Percentiles rank a stretch among this genome's conserved stretches.
Evolutionary conservation across 2,797 vertebrate genomes (phyloP).

Genomic region (Zalophus californianus): DNA sequence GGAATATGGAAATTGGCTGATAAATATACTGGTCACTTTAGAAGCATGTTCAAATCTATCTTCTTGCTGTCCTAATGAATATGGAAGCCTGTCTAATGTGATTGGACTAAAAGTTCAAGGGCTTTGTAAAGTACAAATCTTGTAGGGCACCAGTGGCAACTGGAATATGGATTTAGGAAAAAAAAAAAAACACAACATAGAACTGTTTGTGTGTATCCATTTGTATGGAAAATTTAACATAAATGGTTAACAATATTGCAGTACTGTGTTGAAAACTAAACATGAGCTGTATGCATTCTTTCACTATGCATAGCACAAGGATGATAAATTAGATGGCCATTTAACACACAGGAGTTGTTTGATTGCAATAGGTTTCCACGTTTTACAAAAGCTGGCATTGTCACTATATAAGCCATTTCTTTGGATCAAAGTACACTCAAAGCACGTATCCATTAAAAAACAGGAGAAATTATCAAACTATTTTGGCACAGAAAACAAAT

Average conservation of each 20-base stretch:
- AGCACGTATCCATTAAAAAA: conserved; percentile 26
- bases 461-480: conserved; percentile 57
- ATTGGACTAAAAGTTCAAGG: conserved; percentile 87
- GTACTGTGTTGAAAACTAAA: conserved; percentile 85
- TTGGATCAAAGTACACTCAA: conserved; percentile 57
- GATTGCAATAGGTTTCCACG: conserved; percentile 73
- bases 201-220: not conserved
- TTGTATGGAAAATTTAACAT: conserved; percentile 82
- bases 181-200: not conserved
- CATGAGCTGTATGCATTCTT: conserved; percentile 81
- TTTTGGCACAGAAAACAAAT: not conserved
- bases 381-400: conserved; percentile 73
- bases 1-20: conserved; percentile 87
- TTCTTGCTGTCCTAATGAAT: conserved; percentile 87
- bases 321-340: conserved; percentile 74
- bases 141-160: conserved; percentile 83
- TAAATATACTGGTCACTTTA: conserved; percentile 87
- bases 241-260: conserved; percentile 84
- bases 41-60: conserved; percentile 87
- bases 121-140: conserved; percentile 84
- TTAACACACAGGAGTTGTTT: conserved; percentile 76
- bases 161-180: conserved; percentile 84
- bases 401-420: conserved; percentile 46
- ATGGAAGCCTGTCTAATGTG: conserved; percentile 85
- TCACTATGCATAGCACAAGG: conserved; percentile 75